A percentile compares a stretch with the other conserved stretches of the same genome.
Conservation (phyloP, 2,113 vertebrate species). For the Oreochromis aureus region DNA sequence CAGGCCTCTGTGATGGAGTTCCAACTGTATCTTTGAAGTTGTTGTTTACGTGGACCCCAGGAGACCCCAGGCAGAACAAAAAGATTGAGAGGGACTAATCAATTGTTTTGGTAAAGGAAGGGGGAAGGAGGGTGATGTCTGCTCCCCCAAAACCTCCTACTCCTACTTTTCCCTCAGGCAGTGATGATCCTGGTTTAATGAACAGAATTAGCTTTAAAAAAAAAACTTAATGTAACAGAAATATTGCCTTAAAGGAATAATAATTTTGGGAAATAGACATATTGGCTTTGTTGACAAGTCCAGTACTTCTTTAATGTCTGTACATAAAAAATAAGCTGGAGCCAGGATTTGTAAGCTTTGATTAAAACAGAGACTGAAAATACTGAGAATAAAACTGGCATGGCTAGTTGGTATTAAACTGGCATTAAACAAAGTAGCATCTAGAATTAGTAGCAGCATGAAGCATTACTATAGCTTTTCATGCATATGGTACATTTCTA, state of each 20-base stretch:
- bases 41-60: neutral
- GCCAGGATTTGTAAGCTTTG: neutral
- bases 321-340: neutral
- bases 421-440: neutral
- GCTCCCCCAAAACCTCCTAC: neutral
- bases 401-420: neutral
- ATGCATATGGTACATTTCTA: neutral
- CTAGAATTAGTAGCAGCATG: neutral
- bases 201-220: neutral
- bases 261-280: neutral
- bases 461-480: neutral
- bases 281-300: neutral
- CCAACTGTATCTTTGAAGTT: neutral
- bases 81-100: neutral
- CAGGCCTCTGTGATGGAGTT: neutral
- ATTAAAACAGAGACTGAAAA: neutral
- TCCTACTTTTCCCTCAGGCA: neutral
- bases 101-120: neutral
- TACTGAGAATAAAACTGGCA: neutral
- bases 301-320: neutral
- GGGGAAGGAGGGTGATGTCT: neutral
- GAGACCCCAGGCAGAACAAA: neutral
- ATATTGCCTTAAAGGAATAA: neutral
- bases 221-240: neutral
- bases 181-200: neutral